Evolutionary conservation across 2,113 vertebrate species (phyloP).

Genomic region (Chrysemys picta): DNA sequence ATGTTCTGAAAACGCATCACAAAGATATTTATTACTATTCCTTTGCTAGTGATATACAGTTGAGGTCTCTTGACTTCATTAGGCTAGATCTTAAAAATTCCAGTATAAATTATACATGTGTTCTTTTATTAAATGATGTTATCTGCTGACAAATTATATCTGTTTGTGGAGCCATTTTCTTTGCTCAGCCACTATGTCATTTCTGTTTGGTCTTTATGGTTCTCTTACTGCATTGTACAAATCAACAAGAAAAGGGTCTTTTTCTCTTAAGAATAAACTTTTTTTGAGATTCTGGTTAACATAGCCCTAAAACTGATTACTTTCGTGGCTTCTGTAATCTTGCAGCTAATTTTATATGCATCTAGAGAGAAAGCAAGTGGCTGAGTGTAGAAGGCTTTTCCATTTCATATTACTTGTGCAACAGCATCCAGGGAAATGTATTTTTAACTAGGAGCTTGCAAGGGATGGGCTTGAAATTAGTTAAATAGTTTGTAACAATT

Average conservation of each 20-base stretch:
- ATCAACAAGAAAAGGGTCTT: not conserved
- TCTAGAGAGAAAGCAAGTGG: not conserved
- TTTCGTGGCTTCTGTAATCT: not conserved
- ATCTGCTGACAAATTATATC: not conserved
- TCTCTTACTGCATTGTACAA: not conserved
- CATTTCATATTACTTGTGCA: not conserved
- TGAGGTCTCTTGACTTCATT: not conserved
- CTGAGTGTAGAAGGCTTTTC: not conserved
- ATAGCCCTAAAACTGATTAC: not conserved
- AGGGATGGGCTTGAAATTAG: not conserved
- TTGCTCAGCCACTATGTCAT: not conserved
- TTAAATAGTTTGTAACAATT: not conserved
- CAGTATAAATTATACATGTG: not conserved
- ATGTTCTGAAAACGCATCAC: not conserved
- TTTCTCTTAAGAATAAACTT: not conserved
- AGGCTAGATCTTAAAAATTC: not conserved
- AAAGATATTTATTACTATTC: not conserved
- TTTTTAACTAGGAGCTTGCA: not conserved
- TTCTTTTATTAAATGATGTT: constrained; percentile 33
- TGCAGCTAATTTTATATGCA: not conserved
- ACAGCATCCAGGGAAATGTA: not conserved
- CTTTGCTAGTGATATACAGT: not conserved
- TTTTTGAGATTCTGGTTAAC: not conserved
- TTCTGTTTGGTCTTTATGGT: not conserved
- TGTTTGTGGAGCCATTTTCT: not conserved